Base-by-base conservation (phyloP, 2,888 invertebrate genomes). In the Drosophila macrospina region DNA sequence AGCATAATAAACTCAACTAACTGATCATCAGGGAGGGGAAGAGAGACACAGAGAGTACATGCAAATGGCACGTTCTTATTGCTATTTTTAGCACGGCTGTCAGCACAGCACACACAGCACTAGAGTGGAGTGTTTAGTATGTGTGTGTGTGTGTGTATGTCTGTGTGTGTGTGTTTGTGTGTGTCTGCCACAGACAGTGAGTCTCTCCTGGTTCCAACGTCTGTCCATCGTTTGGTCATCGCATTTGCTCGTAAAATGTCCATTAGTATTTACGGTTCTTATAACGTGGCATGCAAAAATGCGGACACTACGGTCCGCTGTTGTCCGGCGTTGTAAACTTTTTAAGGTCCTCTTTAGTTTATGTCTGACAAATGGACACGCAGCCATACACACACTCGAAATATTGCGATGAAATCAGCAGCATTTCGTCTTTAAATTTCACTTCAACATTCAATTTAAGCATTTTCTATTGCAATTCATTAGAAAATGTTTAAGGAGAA, bases 231-330 rank as follows among this genome's bases (percentile, higher is more conserved):
- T 66, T 74, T 69, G 8, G 6, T 28, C 28, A 6, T 28, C 28
- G 59, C 44, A 54, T 65, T 65, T 69, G 76, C 82, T 88, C 90
- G 90, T 90, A 90, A 90, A 90, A 90, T 90, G 80, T 89, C 90
- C 90, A 90, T 90, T 90, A 90, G 89, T 90, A 89, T 80, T 90
- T 89, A 78, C 77, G 71, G 72, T 70, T 73, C 68, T 78, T 69
- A 72, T 71, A 59, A 71, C 69, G 76, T 74, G 76, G 79, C 85
- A 89, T 85, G 89, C 87, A 88, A 90, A 89, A 86, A 70, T 83
- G 8, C 48, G 20, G 3, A 20, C 2, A 2, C 7, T 5, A 7
- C 28, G 63, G 70, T 79, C 80, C 74, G 74, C 36, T 48, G 41
- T 13, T 50, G 20, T 28, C 52, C 7, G 34, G 10, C 41, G 84